A percentile compares a stretch with the other conserved stretches of the same genome.
Evolutionary conservation across 2,113 vertebrate species (phyloP).

Genomic region (Peromyscus polionotus): DNA sequence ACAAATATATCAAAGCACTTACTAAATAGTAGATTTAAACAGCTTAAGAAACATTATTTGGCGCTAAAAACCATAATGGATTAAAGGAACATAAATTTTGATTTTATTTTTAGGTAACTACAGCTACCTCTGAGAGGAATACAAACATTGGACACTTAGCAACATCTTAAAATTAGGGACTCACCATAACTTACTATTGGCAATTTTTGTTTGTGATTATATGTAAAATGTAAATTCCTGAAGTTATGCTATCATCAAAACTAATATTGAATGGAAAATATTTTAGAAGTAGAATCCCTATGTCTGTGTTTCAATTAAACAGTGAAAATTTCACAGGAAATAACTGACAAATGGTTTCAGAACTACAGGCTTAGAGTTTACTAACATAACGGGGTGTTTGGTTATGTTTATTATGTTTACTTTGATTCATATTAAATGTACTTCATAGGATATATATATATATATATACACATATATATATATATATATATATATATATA

Average conservation of each 20-base stretch:
- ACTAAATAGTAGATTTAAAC: background rate
- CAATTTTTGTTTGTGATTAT: background rate
- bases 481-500: background rate
- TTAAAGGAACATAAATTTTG: background rate
- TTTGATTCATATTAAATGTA: background rate
- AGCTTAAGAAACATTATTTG: background rate
- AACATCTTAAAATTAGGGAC: background rate
- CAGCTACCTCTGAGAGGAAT: background rate
- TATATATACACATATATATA: background rate
- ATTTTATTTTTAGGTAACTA: background rate
- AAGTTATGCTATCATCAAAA: background rate
- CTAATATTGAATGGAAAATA: background rate
- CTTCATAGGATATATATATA: background rate
- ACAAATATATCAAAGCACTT: background rate
- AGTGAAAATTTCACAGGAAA: background rate
- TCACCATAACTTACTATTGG: background rate
- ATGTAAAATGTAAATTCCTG: background rate
- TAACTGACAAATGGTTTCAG: background rate
- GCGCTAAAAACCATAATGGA: background rate
- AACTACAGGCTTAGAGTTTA: background rate
- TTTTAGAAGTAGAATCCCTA: background rate
- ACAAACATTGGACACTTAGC: background rate
- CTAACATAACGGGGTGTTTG: background rate
- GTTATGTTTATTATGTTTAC: background rate
- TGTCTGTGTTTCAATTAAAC: background rate